These are phyloP conservation scores for Drosophila sp. DNA, from an alignment of 1,140 invertebrate genomes.

Conservation along the genomic window DNA sequence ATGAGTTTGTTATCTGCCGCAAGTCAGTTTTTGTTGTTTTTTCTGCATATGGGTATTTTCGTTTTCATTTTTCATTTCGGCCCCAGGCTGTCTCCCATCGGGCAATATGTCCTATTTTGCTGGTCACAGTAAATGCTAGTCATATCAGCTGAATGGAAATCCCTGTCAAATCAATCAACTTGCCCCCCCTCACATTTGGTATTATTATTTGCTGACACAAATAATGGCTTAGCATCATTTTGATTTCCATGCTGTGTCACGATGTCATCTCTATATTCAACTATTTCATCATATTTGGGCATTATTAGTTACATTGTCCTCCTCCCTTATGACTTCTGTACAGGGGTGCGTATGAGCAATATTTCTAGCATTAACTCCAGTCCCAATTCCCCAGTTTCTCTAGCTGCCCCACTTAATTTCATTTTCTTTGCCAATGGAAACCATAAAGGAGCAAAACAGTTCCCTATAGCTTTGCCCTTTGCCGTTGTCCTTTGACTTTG, in stretches of 20 bases:
- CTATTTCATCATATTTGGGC: slow-evolving; percentile 14
- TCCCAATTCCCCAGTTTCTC: slow-evolving; percentile 44
- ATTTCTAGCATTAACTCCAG: slow-evolving; percentile 47
- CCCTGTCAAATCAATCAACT: slow-evolving; percentile 67
- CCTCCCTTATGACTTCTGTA: slow-evolving; percentile 3
- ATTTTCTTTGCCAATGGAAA: slow-evolving; percentile 58
- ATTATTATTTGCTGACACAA: slow-evolving; percentile 11
- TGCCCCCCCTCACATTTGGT: slow-evolving; percentile 21
- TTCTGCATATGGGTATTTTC: slow-evolving; percentile 12
- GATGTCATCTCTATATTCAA: neutral
- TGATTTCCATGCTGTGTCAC: neutral
- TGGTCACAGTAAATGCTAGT: slow-evolving; percentile 6
- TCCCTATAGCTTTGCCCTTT: neutral
- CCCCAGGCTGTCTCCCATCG: slow-evolving; percentile 37
- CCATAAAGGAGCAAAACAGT: slow-evolving; percentile 54
- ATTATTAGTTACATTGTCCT: slow-evolving; percentile 5
- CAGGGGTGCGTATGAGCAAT: slow-evolving; percentile 64
- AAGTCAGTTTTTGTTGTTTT: slow-evolving; percentile 28
- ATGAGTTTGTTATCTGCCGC: slow-evolving; percentile 72
- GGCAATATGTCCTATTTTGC: slow-evolving; percentile 10
- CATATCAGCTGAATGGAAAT: slow-evolving; percentile 15
- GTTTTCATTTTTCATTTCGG: slow-evolving; percentile 37
- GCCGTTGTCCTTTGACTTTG: slow-evolving; percentile 18
- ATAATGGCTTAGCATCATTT: neutral
- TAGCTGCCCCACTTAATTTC: slow-evolving; percentile 54